Evolutionary conservation across 2,888 invertebrate species (phyloP), one percentile per base, ranked within the genome.

Genomic region (Sarcophaga variegata): DNA sequence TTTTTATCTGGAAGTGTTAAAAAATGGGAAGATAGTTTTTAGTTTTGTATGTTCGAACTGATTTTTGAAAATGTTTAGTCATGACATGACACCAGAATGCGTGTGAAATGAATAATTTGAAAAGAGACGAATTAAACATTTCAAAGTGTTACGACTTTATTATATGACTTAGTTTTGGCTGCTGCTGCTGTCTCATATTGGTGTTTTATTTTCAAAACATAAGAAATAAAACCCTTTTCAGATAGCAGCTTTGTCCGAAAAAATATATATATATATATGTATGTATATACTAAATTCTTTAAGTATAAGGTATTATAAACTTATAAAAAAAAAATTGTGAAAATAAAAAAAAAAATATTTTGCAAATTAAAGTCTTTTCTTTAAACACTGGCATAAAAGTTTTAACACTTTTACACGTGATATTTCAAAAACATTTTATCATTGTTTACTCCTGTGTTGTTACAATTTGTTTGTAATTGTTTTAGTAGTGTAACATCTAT

Each of bases 341-440:
- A 82, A 81, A 85, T 82, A 75, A 81, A 64, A 75, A 70, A 71
- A 69, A 74, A 81, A 64, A 74, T 79, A 64, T 59, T 78, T 85
- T 84, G 79, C 84, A 84, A 72, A 82, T 82, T 81, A 71, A 81
- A 81, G 84, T 84, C 81, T 84, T 84, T 87, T 84, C 25, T 79
- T 69, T 85, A 82, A 87, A 87, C 81, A 83, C 80, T 83, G 85
- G 25, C 77, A 79, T 79, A 83, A 84, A 84, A 84, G 79, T 79
- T 66, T 81, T 27, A 76, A 76, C 67, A 82, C 84, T 84, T 84
- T 62, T 76, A 78, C 69, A 82, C 87, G 79, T 71, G 60, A 66
- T 79, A 76, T 81, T 81, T 83, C 14, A 74, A 78, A 74, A 67
- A 81, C 75, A 25, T 47, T 79, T 72, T 20, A 47, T 77, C n/a